Evolutionary conservation across 2,113 vertebrate genomes (phyloP).

Genomic region (Arizona elegans): DNA sequence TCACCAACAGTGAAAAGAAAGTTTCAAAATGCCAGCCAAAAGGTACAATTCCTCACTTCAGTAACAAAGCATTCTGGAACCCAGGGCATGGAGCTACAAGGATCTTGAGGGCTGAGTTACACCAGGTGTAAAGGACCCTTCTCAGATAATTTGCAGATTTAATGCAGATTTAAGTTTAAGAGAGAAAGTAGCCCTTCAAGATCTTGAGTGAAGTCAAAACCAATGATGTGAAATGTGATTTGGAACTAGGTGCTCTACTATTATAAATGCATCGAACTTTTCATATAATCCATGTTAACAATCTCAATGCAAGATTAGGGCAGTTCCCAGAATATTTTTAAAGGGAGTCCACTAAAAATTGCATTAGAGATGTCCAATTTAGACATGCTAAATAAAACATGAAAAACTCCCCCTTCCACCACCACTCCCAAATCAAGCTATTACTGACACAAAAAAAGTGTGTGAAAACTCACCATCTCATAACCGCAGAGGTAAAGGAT

Average conservation of each 20-base stretch:
- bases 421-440: neutral
- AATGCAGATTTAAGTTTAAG: neutral
- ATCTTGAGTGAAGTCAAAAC: neutral
- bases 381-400: neutral
- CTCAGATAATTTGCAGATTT: neutral
- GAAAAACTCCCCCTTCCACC: neutral
- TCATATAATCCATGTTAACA: neutral
- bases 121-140: neutral
- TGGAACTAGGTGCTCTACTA: neutral
- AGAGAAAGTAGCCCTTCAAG: neutral
- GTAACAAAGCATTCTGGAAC: neutral
- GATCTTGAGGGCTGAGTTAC: neutral
- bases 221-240: neutral
- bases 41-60: neutral
- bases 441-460: conserved; percentile 20
- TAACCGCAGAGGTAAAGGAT: conserved; percentile 58
- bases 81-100: neutral
- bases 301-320: neutral
- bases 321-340: neutral
- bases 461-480: conserved; percentile 49
- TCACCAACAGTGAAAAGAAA: neutral
- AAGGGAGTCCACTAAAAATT: neutral
- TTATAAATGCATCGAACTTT: neutral
- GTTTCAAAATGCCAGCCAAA: neutral
- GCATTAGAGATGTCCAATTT: neutral